These are phyloP conservation scores for Hydrotaea cyrtoneurina DNA, from an alignment of 2,888 invertebrate genomes.

Conservation along the genomic window DNA sequence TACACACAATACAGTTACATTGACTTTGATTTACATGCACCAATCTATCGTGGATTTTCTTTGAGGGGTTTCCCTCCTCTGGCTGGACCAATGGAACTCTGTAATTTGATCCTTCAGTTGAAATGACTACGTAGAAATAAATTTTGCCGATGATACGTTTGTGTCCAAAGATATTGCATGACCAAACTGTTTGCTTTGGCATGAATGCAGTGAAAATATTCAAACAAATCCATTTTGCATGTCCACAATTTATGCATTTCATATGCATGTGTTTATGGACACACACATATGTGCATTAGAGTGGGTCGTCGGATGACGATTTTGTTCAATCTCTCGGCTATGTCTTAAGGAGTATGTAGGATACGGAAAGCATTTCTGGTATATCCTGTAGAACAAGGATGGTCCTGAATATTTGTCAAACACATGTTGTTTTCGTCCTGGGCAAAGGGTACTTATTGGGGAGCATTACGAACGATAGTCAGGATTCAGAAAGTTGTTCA, in stretches of 20 bases:
- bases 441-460: no score
- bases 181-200: constrained; percentile 13
- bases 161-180: background rate
- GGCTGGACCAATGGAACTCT: background rate
- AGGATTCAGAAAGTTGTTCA: no score
- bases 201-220: constrained; percentile 29
- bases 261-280: background rate
- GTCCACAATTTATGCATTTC: constrained; percentile 37
- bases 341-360: no score
- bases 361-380: no score
- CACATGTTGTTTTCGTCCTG: no score
- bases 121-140: constrained; percentile 3
- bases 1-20: background rate
- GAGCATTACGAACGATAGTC: no score
- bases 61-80: background rate
- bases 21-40: constrained; percentile 7
- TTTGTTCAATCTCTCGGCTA: no score
- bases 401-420: no score
- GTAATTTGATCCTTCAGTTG: constrained; percentile 26
- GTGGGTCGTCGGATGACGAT: no score
- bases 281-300: background rate
- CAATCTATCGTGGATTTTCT: constrained; percentile 19
- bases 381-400: no score
- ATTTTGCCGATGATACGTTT: background rate
- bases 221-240: constrained; percentile 32